phyloP scores from a whole-genome alignment of 2,797 vertebrate species.

The Darevskia mixta region DNA sequence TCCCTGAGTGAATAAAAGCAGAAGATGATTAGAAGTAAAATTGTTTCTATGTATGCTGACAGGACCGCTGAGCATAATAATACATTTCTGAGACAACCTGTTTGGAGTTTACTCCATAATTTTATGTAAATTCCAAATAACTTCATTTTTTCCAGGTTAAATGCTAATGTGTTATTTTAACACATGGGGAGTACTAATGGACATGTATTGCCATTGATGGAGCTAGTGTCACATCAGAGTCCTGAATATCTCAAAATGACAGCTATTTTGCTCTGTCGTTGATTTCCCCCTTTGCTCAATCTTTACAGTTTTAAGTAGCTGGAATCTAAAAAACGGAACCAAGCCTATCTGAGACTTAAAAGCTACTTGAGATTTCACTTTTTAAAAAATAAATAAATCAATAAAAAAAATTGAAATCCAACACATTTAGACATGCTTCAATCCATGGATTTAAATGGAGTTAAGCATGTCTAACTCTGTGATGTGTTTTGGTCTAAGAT shows the following conservation, averaged over 20 bases:
- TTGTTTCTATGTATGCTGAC: constrained; percentile 81
- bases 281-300: not conserved
- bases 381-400: not conserved
- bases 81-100: constrained; percentile 77
- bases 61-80: constrained; percentile 82
- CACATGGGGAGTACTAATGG: constrained; percentile 55
- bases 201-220: constrained; percentile 53
- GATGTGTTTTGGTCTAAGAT: not conserved
- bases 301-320: constrained; percentile 38
- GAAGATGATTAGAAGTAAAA: constrained; percentile 81
- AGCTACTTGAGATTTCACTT: constrained; percentile 1
- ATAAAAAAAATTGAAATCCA: not conserved
- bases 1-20: constrained; percentile 80
- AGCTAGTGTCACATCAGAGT: constrained; percentile 49
- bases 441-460: no score
- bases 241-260: constrained; percentile 43
- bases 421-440: no score
- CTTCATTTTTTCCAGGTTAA: constrained; percentile 74
- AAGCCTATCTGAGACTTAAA: constrained; percentile 19
- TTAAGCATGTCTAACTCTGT: no score
- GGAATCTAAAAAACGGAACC: constrained; percentile 46
- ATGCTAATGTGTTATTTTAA: constrained; percentile 61
- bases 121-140: constrained; percentile 82
- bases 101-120: constrained; percentile 82
- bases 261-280: constrained; percentile 11